phyloP scores from a whole-genome alignment of 2,113 vertebrate genomes.

The Romanogobio albipinnatus region DNA sequence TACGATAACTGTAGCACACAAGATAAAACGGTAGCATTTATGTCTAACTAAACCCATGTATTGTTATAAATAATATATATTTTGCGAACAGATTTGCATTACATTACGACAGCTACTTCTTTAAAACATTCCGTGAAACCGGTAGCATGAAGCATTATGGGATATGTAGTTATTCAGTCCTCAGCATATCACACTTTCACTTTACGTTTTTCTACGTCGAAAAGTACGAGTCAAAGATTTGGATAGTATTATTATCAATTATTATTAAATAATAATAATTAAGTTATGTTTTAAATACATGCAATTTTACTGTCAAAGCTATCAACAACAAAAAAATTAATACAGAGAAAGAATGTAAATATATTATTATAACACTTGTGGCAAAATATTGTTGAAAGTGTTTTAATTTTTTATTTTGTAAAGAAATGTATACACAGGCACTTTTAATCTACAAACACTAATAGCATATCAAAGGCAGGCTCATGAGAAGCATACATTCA shows the following conservation, averaged over 20 bases:
- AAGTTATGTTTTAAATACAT: background rate
- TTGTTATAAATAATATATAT: background rate
- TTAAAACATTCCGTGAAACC: background rate
- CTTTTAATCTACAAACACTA: background rate
- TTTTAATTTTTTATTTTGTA: background rate
- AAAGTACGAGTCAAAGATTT: background rate
- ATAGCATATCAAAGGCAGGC: no score
- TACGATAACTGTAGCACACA: background rate
- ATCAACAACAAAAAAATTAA: background rate
- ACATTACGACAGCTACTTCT: conserved; percentile 3
- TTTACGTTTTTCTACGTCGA: background rate
- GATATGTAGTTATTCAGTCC: conserved; percentile 36
- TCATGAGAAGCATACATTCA: background rate
- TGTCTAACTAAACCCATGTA: conserved; percentile 32
- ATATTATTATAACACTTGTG: no score
- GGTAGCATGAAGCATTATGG: conserved; percentile 39
- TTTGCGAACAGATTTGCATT: background rate
- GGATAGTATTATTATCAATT: background rate
- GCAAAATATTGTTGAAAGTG: no score
- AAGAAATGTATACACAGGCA: background rate
- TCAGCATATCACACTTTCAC: background rate
- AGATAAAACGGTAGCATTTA: conserved; percentile 4
- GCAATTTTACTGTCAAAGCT: background rate
- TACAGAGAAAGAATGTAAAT: no score
- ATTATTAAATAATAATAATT: background rate